Percentiles rank a stretch among this genome's conserved stretches.
Conservation (phyloP, 1,140 invertebrate species). For the Heliothis virescens region DNA sequence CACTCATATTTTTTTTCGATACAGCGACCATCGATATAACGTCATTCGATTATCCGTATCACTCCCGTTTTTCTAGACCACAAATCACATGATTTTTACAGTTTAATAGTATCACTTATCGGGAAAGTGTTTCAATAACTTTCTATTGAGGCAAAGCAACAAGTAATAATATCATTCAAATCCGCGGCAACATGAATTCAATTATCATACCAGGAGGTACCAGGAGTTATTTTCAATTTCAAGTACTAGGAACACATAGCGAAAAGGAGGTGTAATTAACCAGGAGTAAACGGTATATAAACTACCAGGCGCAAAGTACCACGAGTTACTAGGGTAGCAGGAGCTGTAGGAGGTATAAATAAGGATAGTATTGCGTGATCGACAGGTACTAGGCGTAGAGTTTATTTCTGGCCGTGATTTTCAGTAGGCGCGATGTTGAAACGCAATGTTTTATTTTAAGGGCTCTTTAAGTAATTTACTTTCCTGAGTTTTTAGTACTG, state of each 20-base stretch:
- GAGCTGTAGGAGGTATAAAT: slow-evolving; percentile 47
- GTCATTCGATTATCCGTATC: no score
- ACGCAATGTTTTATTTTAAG: slow-evolving; percentile 17
- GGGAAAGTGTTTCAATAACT: no score
- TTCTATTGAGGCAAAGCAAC: no score
- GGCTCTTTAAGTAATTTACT: slow-evolving; percentile 2
- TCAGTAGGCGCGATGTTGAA: slow-evolving; percentile 23
- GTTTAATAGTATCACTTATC: no score
- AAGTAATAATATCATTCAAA: no score
- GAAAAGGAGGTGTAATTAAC: slow-evolving; percentile 28
- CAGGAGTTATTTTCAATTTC: not conserved
- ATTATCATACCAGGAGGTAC: not conserved
- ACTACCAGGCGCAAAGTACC: slow-evolving; percentile 14
- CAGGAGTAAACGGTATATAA: not conserved
- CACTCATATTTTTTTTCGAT: no score
- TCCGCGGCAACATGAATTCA: no score
- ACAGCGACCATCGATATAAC: no score
- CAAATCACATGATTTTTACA: no score
- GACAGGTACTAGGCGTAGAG: slow-evolving; percentile 32
- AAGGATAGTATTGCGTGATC: slow-evolving; percentile 48
- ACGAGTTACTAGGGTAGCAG: slow-evolving; percentile 40
- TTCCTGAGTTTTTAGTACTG: slow-evolving; percentile 6
- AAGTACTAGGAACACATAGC: slow-evolving; percentile 10
- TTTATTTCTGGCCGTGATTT: slow-evolving; percentile 38
- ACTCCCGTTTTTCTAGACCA: no score